Percentiles rank a stretch among this genome's conserved stretches.
These are phyloP conservation scores for Drosophila busckii DNA, from an alignment of 1,140 invertebrate genomes.

Conservation along the genomic window DNA sequence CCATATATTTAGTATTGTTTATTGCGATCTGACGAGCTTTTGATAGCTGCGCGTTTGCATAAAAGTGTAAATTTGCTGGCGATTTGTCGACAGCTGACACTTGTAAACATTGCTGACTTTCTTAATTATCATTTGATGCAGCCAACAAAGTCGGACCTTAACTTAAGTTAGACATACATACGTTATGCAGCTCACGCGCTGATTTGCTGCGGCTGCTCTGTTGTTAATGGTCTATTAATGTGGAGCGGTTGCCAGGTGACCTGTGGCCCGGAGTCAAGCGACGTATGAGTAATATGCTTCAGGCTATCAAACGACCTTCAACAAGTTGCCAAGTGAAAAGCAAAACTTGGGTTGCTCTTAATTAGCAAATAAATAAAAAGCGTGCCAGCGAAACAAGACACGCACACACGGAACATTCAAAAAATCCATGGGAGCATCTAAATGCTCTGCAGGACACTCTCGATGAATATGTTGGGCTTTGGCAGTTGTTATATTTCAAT, in stretches of 20 bases:
- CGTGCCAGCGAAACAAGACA: constrained; percentile 44
- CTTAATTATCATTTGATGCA: constrained; percentile 21
- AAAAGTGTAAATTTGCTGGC: no score
- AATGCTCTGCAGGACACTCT: no score
- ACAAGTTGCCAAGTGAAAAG: constrained; percentile 56
- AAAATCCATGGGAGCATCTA: no score
- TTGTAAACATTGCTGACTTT: not conserved
- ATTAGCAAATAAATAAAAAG: constrained; percentile 68
- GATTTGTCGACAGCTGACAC: no score
- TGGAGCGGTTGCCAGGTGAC: constrained; percentile 44
- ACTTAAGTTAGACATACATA: no score
- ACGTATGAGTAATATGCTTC: constrained; percentile 53
- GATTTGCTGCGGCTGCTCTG: constrained; percentile 15
- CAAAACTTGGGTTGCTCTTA: constrained; percentile 18
- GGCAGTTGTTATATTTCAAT: no score
- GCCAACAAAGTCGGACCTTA: not conserved
- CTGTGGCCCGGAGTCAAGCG: constrained; percentile 3
- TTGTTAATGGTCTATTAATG: constrained; percentile 65
- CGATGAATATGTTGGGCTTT: no score
- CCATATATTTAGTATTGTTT: no score
- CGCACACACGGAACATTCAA: no score
- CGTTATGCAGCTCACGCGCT: constrained; percentile 46
- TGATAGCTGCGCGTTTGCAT: no score
- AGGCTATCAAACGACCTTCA: constrained; percentile 63
- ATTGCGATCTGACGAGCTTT: no score